phyloP scores from a whole-genome alignment of 2,113 vertebrate genomes.

The Atherinomorus stipes region DNA sequence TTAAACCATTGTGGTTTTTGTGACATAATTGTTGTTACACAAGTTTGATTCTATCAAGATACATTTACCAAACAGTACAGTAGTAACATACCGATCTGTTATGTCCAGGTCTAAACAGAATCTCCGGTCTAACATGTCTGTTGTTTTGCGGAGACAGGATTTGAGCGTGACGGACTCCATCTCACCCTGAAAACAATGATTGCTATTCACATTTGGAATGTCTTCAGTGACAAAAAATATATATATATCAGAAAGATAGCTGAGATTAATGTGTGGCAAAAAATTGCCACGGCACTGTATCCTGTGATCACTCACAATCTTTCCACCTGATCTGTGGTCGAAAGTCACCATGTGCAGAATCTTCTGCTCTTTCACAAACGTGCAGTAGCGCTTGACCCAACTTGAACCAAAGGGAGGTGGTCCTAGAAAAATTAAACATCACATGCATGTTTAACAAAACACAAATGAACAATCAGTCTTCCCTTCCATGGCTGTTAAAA shows the following conservation, averaged over 20 bases:
- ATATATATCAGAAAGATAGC: not conserved
- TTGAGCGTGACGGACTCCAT: constrained; percentile 89
- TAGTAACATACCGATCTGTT: constrained; percentile 88
- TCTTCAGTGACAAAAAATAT: not conserved
- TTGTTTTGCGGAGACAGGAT: constrained; percentile 90
- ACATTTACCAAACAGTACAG: constrained; percentile 1
- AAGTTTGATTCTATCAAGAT: not conserved
- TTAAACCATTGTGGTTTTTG: not conserved
- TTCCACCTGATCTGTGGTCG: constrained; percentile 95
- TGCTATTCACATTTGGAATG: not conserved
- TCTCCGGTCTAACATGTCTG: constrained; percentile 90
- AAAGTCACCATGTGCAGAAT: constrained; percentile 94
- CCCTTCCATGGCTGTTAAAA: not conserved
- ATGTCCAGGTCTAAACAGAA: constrained; percentile 98
- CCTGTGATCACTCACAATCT: constrained; percentile 85
- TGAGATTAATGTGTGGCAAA: not conserved
- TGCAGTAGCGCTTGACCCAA: constrained; percentile 98
- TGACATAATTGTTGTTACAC: not conserved
- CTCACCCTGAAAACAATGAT: constrained; percentile 86
- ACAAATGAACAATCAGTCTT: not conserved
- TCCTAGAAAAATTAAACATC: constrained; percentile 76
- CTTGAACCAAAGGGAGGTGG: constrained; percentile 97
- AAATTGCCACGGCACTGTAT: not conserved
- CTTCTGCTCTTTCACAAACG: constrained; percentile 94
- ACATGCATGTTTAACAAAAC: not conserved